phyloP scores from a whole-genome alignment of 2,113 vertebrate species.

The Amphiprion percula region DNA sequence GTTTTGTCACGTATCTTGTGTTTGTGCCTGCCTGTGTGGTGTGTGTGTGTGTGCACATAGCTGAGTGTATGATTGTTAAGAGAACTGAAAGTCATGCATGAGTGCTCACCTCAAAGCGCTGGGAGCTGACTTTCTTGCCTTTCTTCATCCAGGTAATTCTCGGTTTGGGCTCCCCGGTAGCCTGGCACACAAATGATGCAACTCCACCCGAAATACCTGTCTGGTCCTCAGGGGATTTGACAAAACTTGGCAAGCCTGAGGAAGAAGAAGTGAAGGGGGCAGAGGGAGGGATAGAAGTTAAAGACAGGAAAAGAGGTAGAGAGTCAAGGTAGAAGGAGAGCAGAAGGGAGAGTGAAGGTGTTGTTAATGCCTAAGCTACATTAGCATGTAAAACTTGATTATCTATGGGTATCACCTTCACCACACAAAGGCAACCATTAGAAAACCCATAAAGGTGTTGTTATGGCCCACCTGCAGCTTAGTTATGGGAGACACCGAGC shows the following conservation, averaged over 20 bases:
- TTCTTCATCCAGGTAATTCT: conserved; percentile 99
- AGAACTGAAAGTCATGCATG: conserved; percentile 19
- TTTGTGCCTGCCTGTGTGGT: conserved; percentile 27
- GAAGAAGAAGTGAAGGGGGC: conserved; percentile 51
- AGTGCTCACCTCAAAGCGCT: conserved; percentile 94
- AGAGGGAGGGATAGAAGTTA: conserved; percentile 22
- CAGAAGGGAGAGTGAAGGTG: conserved; percentile 10
- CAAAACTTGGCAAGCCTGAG: conserved; percentile 92
- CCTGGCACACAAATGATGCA: conserved; percentile 98
- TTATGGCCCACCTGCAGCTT: conserved; percentile 57
- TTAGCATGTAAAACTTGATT: conserved; percentile 42
- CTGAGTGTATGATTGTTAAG: conserved; percentile 2
- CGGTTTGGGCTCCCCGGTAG: conserved; percentile 95
- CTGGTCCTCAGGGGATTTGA: conserved; percentile 97
- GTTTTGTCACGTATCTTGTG: neutral
- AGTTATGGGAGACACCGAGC: conserved; percentile 25
- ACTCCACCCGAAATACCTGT: conserved; percentile 97
- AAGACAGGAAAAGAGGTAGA: conserved; percentile 3
- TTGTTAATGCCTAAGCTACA: conserved; percentile 18
- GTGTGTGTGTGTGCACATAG: neutral
- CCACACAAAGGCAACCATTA: conserved; percentile 46
- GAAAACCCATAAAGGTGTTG: conserved; percentile 32
- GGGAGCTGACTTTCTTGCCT: conserved; percentile 99
- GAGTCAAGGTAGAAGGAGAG: neutral
- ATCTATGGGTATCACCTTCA: conserved; percentile 51